Base-by-base conservation (phyloP, 2,888 invertebrate species). In the Gastrophysa polygoni region DNA sequence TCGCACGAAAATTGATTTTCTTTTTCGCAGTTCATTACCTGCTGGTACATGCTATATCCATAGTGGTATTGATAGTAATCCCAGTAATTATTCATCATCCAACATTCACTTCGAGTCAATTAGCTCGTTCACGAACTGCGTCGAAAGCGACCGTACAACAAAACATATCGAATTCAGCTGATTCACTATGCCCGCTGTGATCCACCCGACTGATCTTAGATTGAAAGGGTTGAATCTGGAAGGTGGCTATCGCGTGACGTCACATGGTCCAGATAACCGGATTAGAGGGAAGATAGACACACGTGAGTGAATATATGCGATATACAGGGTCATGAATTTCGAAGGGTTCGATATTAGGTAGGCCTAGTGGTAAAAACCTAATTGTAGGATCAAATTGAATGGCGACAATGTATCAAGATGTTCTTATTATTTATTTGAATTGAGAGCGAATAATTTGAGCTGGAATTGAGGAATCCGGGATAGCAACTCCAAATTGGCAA, bases 181-280 rank as follows among this genome's bases (percentile, higher is more conserved):
- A 63, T 65, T 67, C 57, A 28, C 43, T 51, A 8, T 18, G 56
- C 34, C 57, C 57, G 59, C 63, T 61, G 63, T 57, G 61, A 47
- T 54, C 62, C 49, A 57, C 47, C 62, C 61, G 59, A 61, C 20
- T 48, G 58, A 61, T 58, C 58, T 62, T 50, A 47, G 55, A 68
- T 64, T 52, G 59, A 71, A 71, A 71, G 72, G 74, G 69, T 66
- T 69, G 67, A 71, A 70, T 66, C 61, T 57, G 63, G 68, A 69
- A 69, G 70, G 70, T 69, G 67, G 71, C 58, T 65, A 69, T 66
- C 63, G 60, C 47, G 58, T 70, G 70, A 73, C 71, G 73, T 73
- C 71, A 73, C 54, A 34, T 63, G 71, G 73, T 71, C 72, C 71
- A 69, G 68, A 73, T 73, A 75, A 74, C 75, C 72, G 75, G 73